Evolutionary conservation across 2,888 invertebrate genomes (phyloP).

Genomic region (Stenotaenia linearis): DNA sequence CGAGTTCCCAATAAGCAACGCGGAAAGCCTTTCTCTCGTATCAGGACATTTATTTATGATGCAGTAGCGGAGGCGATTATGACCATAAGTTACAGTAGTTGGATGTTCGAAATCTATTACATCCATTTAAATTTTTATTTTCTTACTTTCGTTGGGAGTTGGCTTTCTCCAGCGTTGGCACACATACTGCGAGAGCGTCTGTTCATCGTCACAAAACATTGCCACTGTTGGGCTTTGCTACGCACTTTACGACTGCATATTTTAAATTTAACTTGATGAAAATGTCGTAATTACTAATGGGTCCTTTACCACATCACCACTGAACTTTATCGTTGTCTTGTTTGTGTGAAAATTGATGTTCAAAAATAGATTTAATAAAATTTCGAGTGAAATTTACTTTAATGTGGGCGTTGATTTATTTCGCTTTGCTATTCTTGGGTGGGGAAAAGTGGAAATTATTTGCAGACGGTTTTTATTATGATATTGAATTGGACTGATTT

Average conservation of each 20-base stretch:
- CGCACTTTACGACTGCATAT: not conserved
- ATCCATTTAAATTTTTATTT: conserved; percentile 26
- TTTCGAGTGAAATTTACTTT: not conserved
- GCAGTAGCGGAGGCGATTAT: conserved; percentile 24
- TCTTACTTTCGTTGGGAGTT: not conserved
- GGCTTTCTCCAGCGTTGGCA: not conserved
- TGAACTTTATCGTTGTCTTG: not conserved
- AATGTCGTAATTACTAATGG: not conserved
- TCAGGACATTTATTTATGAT: conserved; percentile 24
- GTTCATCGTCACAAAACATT: not conserved
- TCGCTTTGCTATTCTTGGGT: not conserved
- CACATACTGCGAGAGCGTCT: not conserved
- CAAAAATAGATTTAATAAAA: not conserved
- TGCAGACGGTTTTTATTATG: not conserved
- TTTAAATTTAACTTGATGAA: conserved; percentile 12
- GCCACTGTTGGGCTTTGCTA: not conserved
- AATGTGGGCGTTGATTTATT: not conserved
- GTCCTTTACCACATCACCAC: not conserved
- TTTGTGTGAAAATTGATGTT: not conserved
- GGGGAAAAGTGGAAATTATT: not conserved
- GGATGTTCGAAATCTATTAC: conserved; percentile 12
- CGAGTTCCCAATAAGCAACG: conserved; percentile 11
- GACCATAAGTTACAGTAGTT: conserved; percentile 14
- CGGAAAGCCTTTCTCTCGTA: conserved; percentile 11
- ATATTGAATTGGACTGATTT: conserved; percentile 8